Conservation (phyloP, 1,140 invertebrate genomes). For the Dendroctonus ponderosae region DNA sequence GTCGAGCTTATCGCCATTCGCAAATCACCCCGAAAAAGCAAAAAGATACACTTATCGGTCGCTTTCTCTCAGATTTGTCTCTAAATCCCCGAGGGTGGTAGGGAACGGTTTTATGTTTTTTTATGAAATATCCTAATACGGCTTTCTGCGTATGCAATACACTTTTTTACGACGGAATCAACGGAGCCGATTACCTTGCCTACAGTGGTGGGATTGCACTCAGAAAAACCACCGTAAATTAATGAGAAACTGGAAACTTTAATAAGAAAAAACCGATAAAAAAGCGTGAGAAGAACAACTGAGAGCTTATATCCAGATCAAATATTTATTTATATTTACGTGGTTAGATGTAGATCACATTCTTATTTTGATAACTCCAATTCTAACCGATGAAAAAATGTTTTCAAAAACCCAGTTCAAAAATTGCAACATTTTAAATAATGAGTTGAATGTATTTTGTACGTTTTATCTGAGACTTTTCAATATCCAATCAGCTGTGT, state of each 20-base stretch:
- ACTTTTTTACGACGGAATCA: constrained; percentile 40
- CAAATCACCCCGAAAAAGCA: constrained; percentile 41
- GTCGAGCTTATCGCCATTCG: constrained; percentile 26
- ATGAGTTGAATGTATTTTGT: no score
- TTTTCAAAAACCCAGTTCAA: no score
- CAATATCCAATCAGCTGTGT: no score
- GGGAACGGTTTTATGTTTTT: constrained; percentile 43
- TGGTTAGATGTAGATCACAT: no score
- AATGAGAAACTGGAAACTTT: not conserved
- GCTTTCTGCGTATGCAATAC: constrained; percentile 45
- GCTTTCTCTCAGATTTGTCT: constrained; percentile 43
- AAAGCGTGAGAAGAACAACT: no score
- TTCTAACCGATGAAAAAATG: no score
- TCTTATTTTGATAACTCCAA: no score
- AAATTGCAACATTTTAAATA: no score
- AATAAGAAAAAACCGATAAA: not conserved
- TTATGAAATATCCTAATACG: constrained; percentile 47
- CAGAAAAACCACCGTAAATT: constrained; percentile 28
- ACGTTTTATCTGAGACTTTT: no score
- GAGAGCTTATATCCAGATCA: no score
- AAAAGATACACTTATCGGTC: constrained; percentile 43
- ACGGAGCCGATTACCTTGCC: constrained; percentile 39
- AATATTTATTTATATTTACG: no score
- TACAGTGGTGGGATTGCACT: constrained; percentile 10
- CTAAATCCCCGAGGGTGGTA: constrained; percentile 38